Conservation (phyloP, 2,113 vertebrate genomes). For the Phaethon lepturus region DNA sequence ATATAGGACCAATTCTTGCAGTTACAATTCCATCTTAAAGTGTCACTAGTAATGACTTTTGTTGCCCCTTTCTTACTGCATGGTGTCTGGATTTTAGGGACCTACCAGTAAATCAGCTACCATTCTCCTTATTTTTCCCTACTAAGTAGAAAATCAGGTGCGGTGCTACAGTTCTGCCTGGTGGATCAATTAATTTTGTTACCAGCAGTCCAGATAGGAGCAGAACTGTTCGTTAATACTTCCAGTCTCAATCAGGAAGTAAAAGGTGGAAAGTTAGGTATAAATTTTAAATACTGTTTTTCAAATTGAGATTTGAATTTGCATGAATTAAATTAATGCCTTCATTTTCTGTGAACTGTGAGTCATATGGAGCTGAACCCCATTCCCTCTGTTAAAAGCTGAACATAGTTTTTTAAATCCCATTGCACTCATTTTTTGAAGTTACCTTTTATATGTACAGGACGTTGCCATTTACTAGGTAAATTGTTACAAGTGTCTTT, state of each 20-base stretch:
- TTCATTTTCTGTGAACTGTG: not conserved
- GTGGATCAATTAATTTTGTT: not conserved
- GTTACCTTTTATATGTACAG: conserved; percentile 31
- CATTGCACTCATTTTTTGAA: conserved; percentile 28
- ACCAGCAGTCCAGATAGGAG: not conserved
- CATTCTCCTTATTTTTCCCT: not conserved
- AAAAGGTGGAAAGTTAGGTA: not conserved
- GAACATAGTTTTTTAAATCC: conserved; percentile 23
- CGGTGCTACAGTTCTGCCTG: not conserved
- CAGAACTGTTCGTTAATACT: not conserved
- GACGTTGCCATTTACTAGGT: not conserved
- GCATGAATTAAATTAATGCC: not conserved
- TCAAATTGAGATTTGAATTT: not conserved
- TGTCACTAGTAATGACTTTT: not conserved
- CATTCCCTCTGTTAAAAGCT: not conserved
- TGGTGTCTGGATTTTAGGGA: not conserved
- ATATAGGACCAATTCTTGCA: not conserved
- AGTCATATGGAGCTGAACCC: not conserved
- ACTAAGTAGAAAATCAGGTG: not conserved
- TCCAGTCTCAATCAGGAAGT: not conserved
- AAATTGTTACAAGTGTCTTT: not conserved
- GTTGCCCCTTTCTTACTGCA: not conserved
- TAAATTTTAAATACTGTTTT: not conserved
- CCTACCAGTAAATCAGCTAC: not conserved
- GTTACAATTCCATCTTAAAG: not conserved